Evolutionary conservation across 92 coral and sea anemone species (phyloP), one percentile per base, ranked within the genome.

Genomic region (Hydrozoanthus gracilis): DNA sequence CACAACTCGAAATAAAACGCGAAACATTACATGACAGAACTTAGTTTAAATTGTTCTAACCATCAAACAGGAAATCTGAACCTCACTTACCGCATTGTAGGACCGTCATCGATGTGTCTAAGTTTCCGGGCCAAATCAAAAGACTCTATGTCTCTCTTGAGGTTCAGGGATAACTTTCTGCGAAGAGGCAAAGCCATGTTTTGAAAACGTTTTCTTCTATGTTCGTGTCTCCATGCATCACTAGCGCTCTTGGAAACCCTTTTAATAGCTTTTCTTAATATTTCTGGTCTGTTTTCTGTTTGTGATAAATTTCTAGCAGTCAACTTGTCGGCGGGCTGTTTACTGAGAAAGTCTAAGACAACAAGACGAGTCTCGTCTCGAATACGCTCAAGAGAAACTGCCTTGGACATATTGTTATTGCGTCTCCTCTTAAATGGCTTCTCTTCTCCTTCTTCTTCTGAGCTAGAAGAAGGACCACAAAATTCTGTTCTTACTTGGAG

Each of bases 301-400:
- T 71, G 84, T 7, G 93, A 56, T 44, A 91, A 68, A 60, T 95
- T 95, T 74, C 97, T 87, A 62, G 96, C 95, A 56, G 99, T 90
- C 52, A 90, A 65, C 71, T 92, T 89, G 49, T 96, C 98, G 14
- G 90, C 91, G 6, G 99, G 98, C 71, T 95, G 86, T 50, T 95
- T 75, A 11, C 93, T 92, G 14, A 96, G 84, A 78, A 90, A 96
- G 77, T 96, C 99, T 49, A 96, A 75, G 49, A 96, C 92, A 44
- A 96, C 99, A 46, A 96, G 89, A 12, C 98, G 92, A 0, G 99
- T 96, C 87, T 96, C 99, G 77, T 96, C 98, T 44, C 95, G 95
- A 70, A 95, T 84, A 15, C 96, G 92, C 78, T 96, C 99, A 15
- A 88, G 88, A 44, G 95, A 93, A 15, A 92, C 91, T 69, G 91